Percentiles rank a stretch among this genome's conserved stretches.
Evolutionary conservation across 2,113 vertebrate species (phyloP).

Genomic region (Nibea coibor): DNA sequence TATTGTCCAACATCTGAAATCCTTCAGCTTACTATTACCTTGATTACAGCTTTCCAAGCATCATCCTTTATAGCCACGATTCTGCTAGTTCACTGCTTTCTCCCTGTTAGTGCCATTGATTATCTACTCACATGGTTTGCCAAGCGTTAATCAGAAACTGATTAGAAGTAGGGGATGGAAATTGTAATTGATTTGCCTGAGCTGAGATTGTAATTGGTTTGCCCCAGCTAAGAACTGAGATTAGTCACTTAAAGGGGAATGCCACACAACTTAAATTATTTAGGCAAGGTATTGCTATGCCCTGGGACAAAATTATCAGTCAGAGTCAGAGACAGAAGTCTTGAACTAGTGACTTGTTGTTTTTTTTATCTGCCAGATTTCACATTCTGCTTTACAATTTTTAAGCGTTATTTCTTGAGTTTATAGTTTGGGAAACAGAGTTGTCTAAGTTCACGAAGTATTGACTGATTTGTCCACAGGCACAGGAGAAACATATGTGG

Average conservation of each 20-base stretch:
- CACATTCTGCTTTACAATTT: conserved; percentile 21
- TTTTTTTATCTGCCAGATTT: not conserved
- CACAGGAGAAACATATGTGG: conserved; percentile 32
- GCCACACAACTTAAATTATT: conserved; percentile 60
- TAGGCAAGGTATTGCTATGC: conserved; percentile 38
- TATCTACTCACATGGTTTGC: conserved; percentile 54
- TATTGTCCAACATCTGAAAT: conserved; percentile 10
- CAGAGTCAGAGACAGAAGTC: conserved; percentile 35
- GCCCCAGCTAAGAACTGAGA: conserved; percentile 35
- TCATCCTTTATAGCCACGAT: not conserved
- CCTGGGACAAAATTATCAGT: conserved; percentile 43
- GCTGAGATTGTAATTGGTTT: conserved; percentile 65
- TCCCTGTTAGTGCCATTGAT: conserved; percentile 52
- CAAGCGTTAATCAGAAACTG: conserved; percentile 70
- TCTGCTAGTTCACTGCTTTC: conserved; percentile 18
- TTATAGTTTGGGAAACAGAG: conserved; percentile 5
- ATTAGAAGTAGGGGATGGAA: conserved; percentile 65
- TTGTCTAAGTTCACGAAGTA: conserved; percentile 27
- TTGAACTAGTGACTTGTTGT: conserved; percentile 22
- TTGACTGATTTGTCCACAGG: conserved; percentile 45
- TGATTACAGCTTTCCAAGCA: conserved; percentile 37
- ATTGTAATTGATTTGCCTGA: conserved; percentile 67
- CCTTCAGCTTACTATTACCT: not conserved
- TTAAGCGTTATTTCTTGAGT: conserved; percentile 8
- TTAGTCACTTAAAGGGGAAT: conserved; percentile 55